Percentiles rank a stretch among this genome's conserved stretches.
phyloP scores from a whole-genome alignment of 2,888 invertebrate species.

The Lithophane semibrunnea region DNA sequence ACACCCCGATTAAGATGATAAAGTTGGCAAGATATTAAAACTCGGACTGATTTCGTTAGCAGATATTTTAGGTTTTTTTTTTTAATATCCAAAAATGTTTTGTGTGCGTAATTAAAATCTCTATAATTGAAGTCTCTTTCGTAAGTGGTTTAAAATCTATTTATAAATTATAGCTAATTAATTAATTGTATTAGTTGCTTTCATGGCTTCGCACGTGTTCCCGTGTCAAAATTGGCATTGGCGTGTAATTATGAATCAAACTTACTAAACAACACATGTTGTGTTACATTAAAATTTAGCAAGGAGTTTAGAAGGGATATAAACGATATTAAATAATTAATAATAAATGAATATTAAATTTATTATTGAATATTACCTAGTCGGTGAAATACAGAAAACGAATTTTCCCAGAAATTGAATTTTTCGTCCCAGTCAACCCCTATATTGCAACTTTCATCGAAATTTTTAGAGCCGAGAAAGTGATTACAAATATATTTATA shows the following conservation, averaged over 20 bases:
- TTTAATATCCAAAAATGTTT: background rate
- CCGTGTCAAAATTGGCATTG: background rate
- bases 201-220: background rate
- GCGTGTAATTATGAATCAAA: too few species aligned
- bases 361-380: background rate
- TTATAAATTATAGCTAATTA: constrained; percentile 2
- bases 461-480: too few species aligned
- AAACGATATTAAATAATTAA: too few species aligned
- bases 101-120: constrained; percentile 2
- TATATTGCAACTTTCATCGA: too few species aligned
- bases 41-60: constrained; percentile 42
- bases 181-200: constrained; percentile 21
- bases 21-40: constrained; percentile 64
- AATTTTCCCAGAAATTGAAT: too few species aligned
- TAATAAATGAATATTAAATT: background rate
- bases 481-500: too few species aligned
- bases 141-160: constrained; percentile 3
- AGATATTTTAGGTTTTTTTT: constrained; percentile 24
- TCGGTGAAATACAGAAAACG: too few species aligned
- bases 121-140: constrained; percentile 7
- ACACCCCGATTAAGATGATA: constrained; percentile 77
- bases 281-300: too few species aligned
- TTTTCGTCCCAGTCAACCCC: too few species aligned
- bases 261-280: background rate
- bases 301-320: background rate